Base-by-base conservation (phyloP, 1,140 invertebrate species). In the Microplitis mediator region DNA sequence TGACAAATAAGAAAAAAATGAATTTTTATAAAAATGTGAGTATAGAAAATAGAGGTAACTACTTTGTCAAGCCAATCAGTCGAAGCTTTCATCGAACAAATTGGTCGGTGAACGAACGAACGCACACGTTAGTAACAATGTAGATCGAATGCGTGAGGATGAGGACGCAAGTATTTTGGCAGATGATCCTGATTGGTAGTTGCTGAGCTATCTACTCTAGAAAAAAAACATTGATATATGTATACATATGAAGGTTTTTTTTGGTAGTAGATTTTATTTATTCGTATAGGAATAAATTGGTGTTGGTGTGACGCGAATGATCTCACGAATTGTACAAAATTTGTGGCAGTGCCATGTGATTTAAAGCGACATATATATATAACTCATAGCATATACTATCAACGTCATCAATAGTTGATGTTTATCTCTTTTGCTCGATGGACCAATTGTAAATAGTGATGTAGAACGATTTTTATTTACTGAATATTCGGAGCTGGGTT, bases 181-280 rank as follows among this genome's bases (percentile, higher is more conserved):
- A 84, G 85, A 85, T 84, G 84, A 86, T 86, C 84, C 85, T 86
- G 85, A 85, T 86, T 85, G 85, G 85, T 86, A 83, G 85, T 86
- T 85, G 85, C 83, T 77, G 80, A 83, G 82, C 82, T 81, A 85
- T 85, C 80, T 78, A 79, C 78, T 79, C 75, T 72, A 71, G 75
- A 76, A 71, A 72, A 79, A 80, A 83, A 79, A 79, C 51, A 63
- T 16, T 35, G 16, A 60, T 35, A 63, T 8, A 62, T 13, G 64
- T 50, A 39, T 4, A 16, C 4, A 31, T 39, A 71, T 32, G 3
- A 6, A 36, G 6, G 52, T 64, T 64, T 45, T 64, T 64, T 35
- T 32, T 35, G 31, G 65, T 51, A n/a, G 9, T 60, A 32, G 34
- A 51, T 34, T 36, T 13, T 60, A 36, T 34, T 62, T 62, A 36